phyloP scores from a whole-genome alignment of 2,797 vertebrate species.

The Smutsia temminckii region DNA sequence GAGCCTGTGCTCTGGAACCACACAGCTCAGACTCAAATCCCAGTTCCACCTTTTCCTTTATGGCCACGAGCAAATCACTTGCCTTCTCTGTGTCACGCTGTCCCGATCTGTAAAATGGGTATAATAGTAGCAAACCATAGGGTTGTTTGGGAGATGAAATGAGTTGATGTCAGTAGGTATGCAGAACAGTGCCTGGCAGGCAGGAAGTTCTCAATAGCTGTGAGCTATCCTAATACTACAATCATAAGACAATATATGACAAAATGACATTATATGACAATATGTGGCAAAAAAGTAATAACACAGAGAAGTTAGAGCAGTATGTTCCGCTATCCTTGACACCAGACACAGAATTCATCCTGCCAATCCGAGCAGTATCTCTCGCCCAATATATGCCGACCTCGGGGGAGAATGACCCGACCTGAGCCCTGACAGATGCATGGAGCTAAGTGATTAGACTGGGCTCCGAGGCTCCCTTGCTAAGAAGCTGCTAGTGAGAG shows the following conservation, averaged over 20 bases:
- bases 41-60: neutral
- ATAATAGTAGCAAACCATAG: fast-evolving
- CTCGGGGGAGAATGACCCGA: neutral
- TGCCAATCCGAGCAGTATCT: neutral
- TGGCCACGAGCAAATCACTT: neutral
- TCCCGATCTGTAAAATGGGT: neutral
- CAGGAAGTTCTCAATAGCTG: neutral
- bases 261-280: too few relatives aligned
- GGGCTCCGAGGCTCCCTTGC: neutral
- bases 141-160: neutral
- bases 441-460: neutral
- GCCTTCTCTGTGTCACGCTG: neutral
- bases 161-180: too few relatives aligned
- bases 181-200: neutral
- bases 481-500: neutral
- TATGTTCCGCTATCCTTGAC: too few relatives aligned
- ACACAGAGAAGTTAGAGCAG: neutral
- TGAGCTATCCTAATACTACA: fast-evolving
- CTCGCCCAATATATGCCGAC: neutral
- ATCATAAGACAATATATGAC: too few relatives aligned
- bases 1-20: neutral
- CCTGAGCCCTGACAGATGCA: neutral
- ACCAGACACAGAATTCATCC: neutral
- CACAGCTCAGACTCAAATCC: neutral
- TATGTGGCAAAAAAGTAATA: too few relatives aligned